Percentiles rank a stretch among this genome's conserved stretches.
phyloP scores from a whole-genome alignment of 1,140 invertebrate species.

The Panagrolaimus sp. region DNA sequence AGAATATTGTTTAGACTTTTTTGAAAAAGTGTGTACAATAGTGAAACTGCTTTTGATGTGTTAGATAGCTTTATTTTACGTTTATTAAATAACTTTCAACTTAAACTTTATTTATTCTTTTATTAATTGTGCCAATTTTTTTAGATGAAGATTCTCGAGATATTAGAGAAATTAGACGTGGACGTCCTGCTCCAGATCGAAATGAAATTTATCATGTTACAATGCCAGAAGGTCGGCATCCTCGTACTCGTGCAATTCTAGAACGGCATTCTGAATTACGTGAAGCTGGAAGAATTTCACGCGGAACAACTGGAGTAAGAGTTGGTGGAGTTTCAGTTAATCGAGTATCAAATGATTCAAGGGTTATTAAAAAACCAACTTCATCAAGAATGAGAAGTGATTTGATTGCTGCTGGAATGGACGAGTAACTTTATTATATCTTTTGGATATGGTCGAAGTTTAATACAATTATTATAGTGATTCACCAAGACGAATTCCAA shows the following conservation, averaged over 20 bases:
- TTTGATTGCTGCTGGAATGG: background rate
- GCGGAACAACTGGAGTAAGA: background rate
- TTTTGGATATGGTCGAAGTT: too few species aligned
- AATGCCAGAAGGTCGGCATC: slow-evolving; percentile 25
- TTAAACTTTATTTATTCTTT: too few species aligned
- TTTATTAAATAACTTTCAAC: too few species aligned
- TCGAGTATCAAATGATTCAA: background rate
- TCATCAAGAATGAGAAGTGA: slow-evolving; percentile 11
- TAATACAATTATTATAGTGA: too few species aligned
- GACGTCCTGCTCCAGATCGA: slow-evolving; percentile 25
- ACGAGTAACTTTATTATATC: background rate
- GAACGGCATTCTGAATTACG: slow-evolving; percentile 26
- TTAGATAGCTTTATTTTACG: too few species aligned
- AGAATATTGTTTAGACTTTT: too few species aligned
- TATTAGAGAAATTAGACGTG: background rate
- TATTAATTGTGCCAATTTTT: too few species aligned
- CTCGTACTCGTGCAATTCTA: slow-evolving; percentile 24
- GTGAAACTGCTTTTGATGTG: too few species aligned
- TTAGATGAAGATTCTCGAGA: too few species aligned
- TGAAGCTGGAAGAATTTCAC: slow-evolving; percentile 19
- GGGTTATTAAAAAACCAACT: slow-evolving; percentile 1
- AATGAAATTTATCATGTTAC: slow-evolving; percentile 32
- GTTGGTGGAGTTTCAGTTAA: slow-evolving; percentile 2
- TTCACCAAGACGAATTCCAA: too few species aligned
- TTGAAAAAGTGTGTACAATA: too few species aligned